Percentiles rank a stretch among this genome's conserved stretches.
Evolutionary conservation across 2,888 invertebrate genomes (phyloP).

Genomic region (Caenorhabditis sp.): DNA sequence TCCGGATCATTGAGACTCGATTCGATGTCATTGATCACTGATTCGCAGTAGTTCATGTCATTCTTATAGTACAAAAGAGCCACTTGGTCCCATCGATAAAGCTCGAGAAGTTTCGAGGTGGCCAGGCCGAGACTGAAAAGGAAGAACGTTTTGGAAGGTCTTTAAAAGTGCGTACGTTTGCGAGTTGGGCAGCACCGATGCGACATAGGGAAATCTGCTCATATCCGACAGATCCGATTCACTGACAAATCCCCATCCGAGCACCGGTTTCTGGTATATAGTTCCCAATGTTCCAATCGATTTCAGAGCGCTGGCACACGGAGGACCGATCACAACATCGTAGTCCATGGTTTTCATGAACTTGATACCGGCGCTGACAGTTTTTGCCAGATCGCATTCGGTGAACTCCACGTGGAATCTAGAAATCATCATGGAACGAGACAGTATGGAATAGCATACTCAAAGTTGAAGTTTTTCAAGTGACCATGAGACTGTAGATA

Average conservation of each 20-base stretch:
- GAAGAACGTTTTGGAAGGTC: not conserved
- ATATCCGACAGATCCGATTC: slow-evolving; percentile 50
- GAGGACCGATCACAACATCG: slow-evolving; percentile 74
- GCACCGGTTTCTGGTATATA: slow-evolving; percentile 53
- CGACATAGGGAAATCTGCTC: slow-evolving; percentile 54
- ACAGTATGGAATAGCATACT: slow-evolving; percentile 14
- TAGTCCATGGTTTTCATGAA: slow-evolving; percentile 69
- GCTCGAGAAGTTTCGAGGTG: slow-evolving; percentile 44
- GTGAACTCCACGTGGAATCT: slow-evolving; percentile 65
- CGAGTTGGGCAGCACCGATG: slow-evolving; percentile 52
- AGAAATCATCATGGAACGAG: not conserved
- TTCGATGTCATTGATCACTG: slow-evolving; percentile 61
- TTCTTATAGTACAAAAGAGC: slow-evolving; percentile 54
- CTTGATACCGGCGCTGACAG: slow-evolving; percentile 58
- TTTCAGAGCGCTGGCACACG: slow-evolving; percentile 65
- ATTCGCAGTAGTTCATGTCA: slow-evolving; percentile 54
- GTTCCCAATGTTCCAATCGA: slow-evolving; percentile 56
- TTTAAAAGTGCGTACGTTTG: slow-evolving; percentile 30
- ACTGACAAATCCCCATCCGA: slow-evolving; percentile 65
- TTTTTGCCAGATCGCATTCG: slow-evolving; percentile 55
- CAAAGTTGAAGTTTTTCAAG: slow-evolving; percentile 44
- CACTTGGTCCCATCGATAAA: slow-evolving; percentile 53
- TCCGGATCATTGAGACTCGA: slow-evolving; percentile 40
- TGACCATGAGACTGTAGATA: slow-evolving; percentile 23
- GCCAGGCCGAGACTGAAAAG: slow-evolving; percentile 61